These are phyloP conservation scores for Trematocara nigrifrons DNA, from an alignment of 2,113 vertebrate genomes.

Conservation along the genomic window DNA sequence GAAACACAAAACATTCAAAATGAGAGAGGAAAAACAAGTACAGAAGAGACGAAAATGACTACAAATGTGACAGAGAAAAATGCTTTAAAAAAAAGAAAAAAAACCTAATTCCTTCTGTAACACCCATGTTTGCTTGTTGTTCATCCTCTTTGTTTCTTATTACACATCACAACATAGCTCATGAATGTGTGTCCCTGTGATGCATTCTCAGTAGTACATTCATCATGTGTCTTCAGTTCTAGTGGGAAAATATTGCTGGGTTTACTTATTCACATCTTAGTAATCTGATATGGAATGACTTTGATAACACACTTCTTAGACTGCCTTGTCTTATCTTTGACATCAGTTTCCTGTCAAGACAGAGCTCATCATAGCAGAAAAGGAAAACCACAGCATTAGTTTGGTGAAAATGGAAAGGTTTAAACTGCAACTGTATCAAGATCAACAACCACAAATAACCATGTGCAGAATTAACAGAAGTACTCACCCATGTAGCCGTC, in stretches of 20 bases:
- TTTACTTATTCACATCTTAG: not conserved
- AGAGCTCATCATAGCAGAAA: not conserved
- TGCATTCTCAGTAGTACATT: not conserved
- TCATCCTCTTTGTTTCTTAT: not conserved
- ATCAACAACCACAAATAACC: not conserved
- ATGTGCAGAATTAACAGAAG: not conserved
- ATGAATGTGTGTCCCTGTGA: not conserved
- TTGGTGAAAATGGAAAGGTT: not conserved
- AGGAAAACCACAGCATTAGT: not conserved
- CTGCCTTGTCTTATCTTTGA: not conserved
- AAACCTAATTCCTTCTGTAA: not conserved
- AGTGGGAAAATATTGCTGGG: not conserved
- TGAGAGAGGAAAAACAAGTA: not conserved
- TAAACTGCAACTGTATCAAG: not conserved
- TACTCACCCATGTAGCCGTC: too few relatives aligned
- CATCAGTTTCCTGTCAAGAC: not conserved
- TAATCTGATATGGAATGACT: not conserved
- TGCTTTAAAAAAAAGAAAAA: not conserved
- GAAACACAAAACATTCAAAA: accelerated
- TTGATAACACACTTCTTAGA: not conserved
- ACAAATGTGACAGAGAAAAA: not conserved
- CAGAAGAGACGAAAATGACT: not conserved
- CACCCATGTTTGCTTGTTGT: not conserved
- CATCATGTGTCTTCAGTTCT: not conserved
- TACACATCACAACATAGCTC: not conserved